These are phyloP conservation scores for Odocoileus hemionus DNA, from an alignment of 2,113 vertebrate species.

Conservation along the genomic window DNA sequence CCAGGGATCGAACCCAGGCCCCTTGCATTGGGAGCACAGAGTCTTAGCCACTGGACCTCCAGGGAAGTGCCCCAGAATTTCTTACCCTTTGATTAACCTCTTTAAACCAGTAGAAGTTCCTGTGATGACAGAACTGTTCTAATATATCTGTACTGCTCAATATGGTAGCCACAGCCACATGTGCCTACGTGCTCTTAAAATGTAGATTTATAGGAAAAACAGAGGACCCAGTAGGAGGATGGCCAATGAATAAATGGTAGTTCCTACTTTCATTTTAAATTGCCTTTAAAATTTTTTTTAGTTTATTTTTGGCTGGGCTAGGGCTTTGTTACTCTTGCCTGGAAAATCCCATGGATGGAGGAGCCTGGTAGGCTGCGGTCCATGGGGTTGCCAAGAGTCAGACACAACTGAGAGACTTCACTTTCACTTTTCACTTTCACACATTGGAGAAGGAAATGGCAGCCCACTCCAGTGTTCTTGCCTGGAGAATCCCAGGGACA, in stretches of 20 bases:
- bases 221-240: background rate
- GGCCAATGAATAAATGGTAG: background rate
- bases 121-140: background rate
- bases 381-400: no score
- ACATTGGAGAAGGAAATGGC: no score
- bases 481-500: no score
- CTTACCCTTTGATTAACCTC: background rate
- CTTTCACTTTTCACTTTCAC: no score
- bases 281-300: background rate
- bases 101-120: background rate
- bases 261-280: background rate
- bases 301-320: background rate
- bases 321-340: background rate
- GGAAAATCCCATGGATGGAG: no score
- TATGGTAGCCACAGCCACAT: background rate
- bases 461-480: no score
- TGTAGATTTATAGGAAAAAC: background rate
- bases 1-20: background rate
- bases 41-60: background rate
- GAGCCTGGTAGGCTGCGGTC: no score
- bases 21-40: background rate
- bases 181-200: background rate
- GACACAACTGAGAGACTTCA: no score
- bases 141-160: background rate
- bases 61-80: background rate